Base-by-base conservation (phyloP, 2,888 invertebrate genomes). In the Anorthoa munda region DNA sequence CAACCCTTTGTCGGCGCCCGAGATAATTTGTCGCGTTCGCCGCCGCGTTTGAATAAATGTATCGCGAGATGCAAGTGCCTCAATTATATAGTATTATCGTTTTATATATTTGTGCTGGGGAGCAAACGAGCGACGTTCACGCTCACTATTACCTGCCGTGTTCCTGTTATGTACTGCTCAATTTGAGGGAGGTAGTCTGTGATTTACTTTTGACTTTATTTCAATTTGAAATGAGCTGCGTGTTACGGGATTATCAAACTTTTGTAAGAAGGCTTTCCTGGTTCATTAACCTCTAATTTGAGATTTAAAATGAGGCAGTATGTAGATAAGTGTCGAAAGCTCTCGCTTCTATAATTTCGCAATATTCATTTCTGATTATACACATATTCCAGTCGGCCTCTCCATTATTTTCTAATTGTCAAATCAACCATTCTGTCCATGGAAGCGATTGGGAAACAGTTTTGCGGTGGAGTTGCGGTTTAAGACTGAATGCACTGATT, bases 21-120 rank as follows among this genome's bases (percentile, higher is more conserved):
- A 63, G 81, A 86, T 86, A 74, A 86, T 86, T 87, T 86, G 85
- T 87, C 84, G 82, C 82, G 89, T 83, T 83, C 77, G 76, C 67
- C 84, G 83, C 80, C 80, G 77, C 84, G 75, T 87, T 83, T 86
- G 85, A 82, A 86, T 85, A 87, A 85, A 88, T 86, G 85, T 89
- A 79, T 83, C 79, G 83, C 81, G 78, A 77, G 83, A 75, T 66
- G 55, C 72, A 75, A 84, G 84, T 79, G 61, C 79, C 82, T 85
- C 84, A 85, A 86, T 86, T 85, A 83, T 80, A 77, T 81, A 80
- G 67, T 65, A 84, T 80, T 82, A 79, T 39, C 45, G 75, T 69
- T 82, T 77, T 75, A 79, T 84, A 77, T 76, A 81, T 78, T 86
- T 79, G 59, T 61, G 66, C 72, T 75, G 59, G 66, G 45, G 56